Base-by-base conservation (phyloP, 2,797 vertebrate genomes). In the Nasua narica region DNA sequence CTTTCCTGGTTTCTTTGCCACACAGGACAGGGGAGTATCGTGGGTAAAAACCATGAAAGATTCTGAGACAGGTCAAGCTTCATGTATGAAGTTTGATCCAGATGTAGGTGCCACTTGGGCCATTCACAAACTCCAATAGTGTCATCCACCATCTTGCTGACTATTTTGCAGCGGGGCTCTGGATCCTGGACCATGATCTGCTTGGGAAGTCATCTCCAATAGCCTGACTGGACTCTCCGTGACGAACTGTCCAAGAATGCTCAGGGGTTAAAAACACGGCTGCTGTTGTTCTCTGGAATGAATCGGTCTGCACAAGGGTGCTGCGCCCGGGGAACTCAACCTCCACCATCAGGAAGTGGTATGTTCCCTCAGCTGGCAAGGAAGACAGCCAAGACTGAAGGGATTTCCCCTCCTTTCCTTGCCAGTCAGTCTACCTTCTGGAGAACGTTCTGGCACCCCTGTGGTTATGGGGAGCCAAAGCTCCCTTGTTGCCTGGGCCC, bases 221-320 rank as follows among this genome's bases (percentile, higher is more conserved):
- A 67, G 40, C 10, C 40, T 82, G 87, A 54, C 72, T 43, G 52
- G 65, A 23, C 3, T 27, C 32, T 74, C 48, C 35, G 4, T 35
- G 86, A 81, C 70, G 93, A 85, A 62, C 65, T 94, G 85, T 83
- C 91, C 65, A 52, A 90, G 72, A 92, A 84, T 65, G 43, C 19
- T 50, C 21, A 11, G n/a, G 27, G 18, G 15, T 50, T 67, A 72
- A 92, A 56, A 56, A 56, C 70, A 96, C 18, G 85, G 74, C 52
- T 79, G 60, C 54, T 27, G 4, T 19, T 74, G n/a, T 60, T 70
- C 79, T 87, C 86, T 37, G 35, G 72, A 67, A 83, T 72, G 56
- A 23, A 37, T 15, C 40, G 25, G 37, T 81, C 50, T 29, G 18
- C 16, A 50, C 69, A 62, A 74, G 48, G 9, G n/a, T 32, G 11